A percentile compares a stretch with the other conserved stretches of the same genome.
Conservation (phyloP, 2,888 invertebrate genomes). For the Pseudococcus jackbeardsleyi region DNA sequence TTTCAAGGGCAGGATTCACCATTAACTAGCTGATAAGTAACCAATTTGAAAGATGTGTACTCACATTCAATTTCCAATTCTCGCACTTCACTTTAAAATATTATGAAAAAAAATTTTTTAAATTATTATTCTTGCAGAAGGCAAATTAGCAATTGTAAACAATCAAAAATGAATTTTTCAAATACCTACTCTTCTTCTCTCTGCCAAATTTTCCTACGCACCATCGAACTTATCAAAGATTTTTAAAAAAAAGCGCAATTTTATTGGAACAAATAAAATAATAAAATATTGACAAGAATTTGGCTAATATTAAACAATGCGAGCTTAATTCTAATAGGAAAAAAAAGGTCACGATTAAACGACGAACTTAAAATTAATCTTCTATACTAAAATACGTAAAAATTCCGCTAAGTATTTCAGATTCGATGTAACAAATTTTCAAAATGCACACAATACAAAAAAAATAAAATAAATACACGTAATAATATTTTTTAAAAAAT, state of each 20-base stretch:
- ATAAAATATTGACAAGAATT: slow-evolving; percentile 20
- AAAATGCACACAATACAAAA: not conserved
- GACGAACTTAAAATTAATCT: not conserved
- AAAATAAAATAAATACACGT: not conserved
- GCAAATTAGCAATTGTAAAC: no score
- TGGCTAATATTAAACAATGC: not conserved
- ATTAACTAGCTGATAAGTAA: no score
- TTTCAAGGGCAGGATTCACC: no score
- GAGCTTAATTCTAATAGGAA: slow-evolving; percentile 12
- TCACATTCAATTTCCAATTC: no score
- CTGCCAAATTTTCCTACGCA: no score
- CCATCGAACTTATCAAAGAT: not conserved
- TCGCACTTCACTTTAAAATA: no score
- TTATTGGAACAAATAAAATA: not conserved
- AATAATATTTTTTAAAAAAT: not conserved
- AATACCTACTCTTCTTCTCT: no score
- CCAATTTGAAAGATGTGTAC: no score
- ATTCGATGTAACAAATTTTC: not conserved
- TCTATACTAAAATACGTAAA: not conserved
- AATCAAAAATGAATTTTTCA: no score
- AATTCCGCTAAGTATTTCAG: not conserved
- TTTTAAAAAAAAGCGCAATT: not conserved
- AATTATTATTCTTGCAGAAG: no score
- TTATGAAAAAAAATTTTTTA: no score
- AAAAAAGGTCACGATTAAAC: not conserved